phyloP scores from a whole-genome alignment of 53 echinoderm and acorn worm genomes.

The Actinopyga echinites region DNA sequence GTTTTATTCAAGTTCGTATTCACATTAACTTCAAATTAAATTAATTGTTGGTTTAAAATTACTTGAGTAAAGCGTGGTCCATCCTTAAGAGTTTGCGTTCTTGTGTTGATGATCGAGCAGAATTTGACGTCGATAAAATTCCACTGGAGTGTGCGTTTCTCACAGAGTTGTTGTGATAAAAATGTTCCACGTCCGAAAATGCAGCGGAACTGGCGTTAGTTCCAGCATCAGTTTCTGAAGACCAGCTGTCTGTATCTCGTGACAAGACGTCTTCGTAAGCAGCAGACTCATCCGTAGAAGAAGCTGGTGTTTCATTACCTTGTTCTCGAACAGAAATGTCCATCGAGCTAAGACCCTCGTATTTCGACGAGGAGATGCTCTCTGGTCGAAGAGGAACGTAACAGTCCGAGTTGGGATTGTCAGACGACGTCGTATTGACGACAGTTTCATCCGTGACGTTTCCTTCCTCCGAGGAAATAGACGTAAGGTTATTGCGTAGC shows the following conservation, averaged over 20 bases:
- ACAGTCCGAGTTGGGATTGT: neutral
- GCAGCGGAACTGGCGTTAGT: neutral
- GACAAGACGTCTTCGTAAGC: slow-evolving; percentile 19
- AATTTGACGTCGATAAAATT: too few species aligned
- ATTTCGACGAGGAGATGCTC: slow-evolving; percentile 25
- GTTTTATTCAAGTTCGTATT: too few species aligned
- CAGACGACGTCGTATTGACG: neutral
- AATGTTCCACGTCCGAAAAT: neutral
- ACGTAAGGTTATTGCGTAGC: neutral
- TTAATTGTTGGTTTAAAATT: too few species aligned
- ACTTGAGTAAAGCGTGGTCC: too few species aligned
- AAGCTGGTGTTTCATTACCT: neutral
- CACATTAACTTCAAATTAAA: too few species aligned
- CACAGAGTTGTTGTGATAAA: slow-evolving; percentile 25
- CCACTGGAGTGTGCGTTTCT: neutral
- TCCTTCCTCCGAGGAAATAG: neutral
- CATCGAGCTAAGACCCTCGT: slow-evolving; percentile 26
- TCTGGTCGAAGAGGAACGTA: slow-evolving; percentile 9
- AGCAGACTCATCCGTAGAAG: neutral
- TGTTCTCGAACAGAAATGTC: neutral
- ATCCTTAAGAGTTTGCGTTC: too few species aligned
- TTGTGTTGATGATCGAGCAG: too few species aligned
- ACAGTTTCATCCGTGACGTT: slow-evolving; percentile 24
- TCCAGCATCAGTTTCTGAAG: neutral
- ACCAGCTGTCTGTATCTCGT: slow-evolving; percentile 22